Evolutionary conservation across 2,113 vertebrate species (phyloP), one percentile per base, ranked within the genome.

Genomic region (Meleagris gallopavo): DNA sequence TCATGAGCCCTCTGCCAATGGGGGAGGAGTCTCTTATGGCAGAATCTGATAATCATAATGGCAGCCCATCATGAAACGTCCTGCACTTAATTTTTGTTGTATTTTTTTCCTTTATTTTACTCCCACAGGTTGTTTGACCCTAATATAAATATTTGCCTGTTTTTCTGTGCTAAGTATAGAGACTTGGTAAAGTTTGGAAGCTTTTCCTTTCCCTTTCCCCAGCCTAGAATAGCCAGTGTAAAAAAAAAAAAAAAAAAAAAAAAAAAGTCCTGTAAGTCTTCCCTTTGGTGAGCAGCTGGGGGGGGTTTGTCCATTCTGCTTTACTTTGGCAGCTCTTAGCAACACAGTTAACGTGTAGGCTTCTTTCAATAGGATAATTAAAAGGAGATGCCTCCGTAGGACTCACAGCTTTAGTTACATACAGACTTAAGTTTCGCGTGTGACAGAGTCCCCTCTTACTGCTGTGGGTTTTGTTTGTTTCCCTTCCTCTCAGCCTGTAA

Each of bases 101-200:
- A 18, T 29, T 64, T 61, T 60, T 61, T 38, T 11, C 18, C 54
- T 55, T 55, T 32, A 18, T 55, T 55, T 61, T 64, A 25, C 55
- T 52, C 21, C 11, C 71, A 7, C 73, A 82, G 62, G 48, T 86
- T 88, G 19, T 90, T 89, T 93, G 83, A 69, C 57, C 0, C 0
- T 74, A 67, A 46, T 85, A 45, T 22, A 91, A 94, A 77, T 83
- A 82, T 86, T 94, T 88, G 32, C 61, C 83, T 82, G 45, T 13
- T 82, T 81, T 81, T 65, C 80, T 69, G 25, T 83, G 61, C 85
- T 83, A 78, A 83, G 65, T 74, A 38, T 25, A 70, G 62, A 70
- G 73, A 50, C 38, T 41, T 50, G n/a, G 55, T 79, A 3, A 57
- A 58, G 54, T 76, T 82, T 91, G 75, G 83, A 96, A 85, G 54